Conservation (phyloP, 1,140 invertebrate genomes). For the Delia radicum region DNA sequence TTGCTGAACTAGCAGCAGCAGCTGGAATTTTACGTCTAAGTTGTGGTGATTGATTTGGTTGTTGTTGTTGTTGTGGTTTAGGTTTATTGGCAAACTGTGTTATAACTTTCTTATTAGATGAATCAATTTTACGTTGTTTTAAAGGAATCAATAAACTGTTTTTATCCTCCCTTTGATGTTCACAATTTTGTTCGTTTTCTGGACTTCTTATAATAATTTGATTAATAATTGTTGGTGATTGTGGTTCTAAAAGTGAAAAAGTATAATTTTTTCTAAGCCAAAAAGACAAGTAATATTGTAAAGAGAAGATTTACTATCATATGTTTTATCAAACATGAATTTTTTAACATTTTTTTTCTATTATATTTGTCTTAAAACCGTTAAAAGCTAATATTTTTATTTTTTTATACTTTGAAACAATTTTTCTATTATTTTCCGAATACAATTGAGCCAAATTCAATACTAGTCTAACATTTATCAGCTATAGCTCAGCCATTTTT, state of each 20-base stretch:
- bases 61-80: not conserved
- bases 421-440: no score
- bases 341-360: no score
- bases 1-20: not conserved
- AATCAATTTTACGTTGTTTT: constrained; percentile 5
- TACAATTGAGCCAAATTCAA: no score
- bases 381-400: no score
- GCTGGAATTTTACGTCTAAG: not conserved
- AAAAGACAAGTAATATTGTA: not conserved
- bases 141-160: not conserved
- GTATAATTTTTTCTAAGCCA: not conserved
- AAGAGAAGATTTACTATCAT: no score
- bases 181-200: not conserved
- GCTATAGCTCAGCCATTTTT: no score
- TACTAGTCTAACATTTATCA: no score
- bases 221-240: not conserved
- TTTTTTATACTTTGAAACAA: no score
- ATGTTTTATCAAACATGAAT: no score
- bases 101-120: not conserved
- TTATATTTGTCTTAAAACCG: no score
- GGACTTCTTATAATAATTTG: not conserved
- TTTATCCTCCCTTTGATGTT: not conserved
- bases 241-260: not conserved
- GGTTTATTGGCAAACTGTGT: no score
- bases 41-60: not conserved